Evolutionary conservation across 2,113 vertebrate genomes (phyloP).

Genomic region (Psettodes erumei): DNA sequence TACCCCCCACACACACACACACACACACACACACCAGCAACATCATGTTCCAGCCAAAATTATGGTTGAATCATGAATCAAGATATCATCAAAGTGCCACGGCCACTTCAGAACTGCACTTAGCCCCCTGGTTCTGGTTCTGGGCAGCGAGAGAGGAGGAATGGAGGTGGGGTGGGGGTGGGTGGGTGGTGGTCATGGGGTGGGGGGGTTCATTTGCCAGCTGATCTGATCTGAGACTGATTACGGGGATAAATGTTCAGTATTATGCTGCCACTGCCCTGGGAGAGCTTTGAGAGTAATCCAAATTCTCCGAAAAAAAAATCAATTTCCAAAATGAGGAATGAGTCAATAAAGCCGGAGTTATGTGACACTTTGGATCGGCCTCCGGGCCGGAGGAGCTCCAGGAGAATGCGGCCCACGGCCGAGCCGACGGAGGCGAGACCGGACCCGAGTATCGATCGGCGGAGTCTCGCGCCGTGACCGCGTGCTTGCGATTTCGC

Average conservation of each 20-base stretch:
- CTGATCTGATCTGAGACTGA: background rate
- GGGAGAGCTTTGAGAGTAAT: background rate
- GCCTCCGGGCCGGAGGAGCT: background rate
- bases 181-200: too few species aligned
- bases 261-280: background rate
- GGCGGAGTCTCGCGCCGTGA: too few species aligned
- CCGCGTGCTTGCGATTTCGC: too few species aligned
- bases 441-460: too few species aligned
- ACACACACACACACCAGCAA: background rate
- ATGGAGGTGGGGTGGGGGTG: too few species aligned
- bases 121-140: background rate
- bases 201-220: too few species aligned
- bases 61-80: background rate
- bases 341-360: background rate
- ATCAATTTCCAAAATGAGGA: background rate
- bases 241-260: background rate
- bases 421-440: background rate
- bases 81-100: background rate
- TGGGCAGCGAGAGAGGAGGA: background rate
- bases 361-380: background rate
- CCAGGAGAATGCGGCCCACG: background rate
- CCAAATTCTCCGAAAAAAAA: background rate
- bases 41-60: background rate
- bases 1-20: too few species aligned
- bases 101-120: background rate